Evolutionary conservation across 2,797 vertebrate genomes (phyloP).

Genomic region (Alfaro cultratus): DNA sequence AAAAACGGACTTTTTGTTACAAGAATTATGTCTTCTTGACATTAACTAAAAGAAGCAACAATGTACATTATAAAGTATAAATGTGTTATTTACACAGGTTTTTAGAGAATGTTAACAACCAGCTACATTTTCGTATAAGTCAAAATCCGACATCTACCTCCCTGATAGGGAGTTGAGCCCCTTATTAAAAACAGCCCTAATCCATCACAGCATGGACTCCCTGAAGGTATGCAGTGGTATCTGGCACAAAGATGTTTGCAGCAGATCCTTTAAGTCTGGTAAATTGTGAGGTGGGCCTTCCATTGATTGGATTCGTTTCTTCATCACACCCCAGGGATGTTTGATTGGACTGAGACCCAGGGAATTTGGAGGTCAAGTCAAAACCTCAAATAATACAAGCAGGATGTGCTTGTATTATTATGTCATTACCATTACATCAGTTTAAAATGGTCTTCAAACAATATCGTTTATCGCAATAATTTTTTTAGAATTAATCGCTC

Average conservation of each 20-base stretch:
- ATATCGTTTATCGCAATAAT: no score
- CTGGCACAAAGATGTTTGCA: background rate
- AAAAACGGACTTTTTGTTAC: constrained; percentile 14
- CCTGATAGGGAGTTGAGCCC: background rate
- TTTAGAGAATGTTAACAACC: background rate
- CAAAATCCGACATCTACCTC: background rate
- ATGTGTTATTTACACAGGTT: background rate
- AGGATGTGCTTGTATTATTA: no score
- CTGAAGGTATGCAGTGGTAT: background rate
- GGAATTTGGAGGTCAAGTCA: background rate
- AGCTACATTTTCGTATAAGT: background rate
- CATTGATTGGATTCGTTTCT: background rate
- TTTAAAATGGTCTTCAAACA: no score
- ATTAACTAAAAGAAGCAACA: background rate
- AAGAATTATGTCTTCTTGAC: background rate
- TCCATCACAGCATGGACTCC: background rate
- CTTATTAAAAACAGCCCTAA: background rate
- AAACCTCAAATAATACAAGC: background rate
- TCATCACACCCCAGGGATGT: background rate
- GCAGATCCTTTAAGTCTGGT: background rate
- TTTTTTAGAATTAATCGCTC: no score
- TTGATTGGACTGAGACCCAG: background rate
- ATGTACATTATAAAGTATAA: background rate
- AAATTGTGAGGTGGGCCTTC: background rate
- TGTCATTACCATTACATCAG: no score